These are phyloP conservation scores for Tamias sibiricus DNA, from an alignment of 2,113 vertebrate species.

Conservation along the genomic window DNA sequence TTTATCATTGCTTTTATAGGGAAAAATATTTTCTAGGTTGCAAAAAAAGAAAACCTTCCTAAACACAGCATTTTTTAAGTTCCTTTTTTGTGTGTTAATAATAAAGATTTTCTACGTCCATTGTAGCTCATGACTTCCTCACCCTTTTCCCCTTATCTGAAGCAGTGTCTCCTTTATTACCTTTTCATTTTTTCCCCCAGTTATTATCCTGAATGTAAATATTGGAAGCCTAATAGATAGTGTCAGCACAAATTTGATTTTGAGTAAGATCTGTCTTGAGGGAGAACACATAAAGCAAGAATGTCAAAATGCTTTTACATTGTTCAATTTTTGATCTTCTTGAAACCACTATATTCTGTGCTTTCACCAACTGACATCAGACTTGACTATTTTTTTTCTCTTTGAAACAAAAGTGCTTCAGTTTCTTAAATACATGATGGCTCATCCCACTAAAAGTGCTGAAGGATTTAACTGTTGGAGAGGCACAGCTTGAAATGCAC, in stretches of 20 bases:
- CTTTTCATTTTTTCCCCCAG: not conserved
- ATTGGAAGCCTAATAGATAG: not conserved
- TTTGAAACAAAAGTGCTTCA: conserved; percentile 45
- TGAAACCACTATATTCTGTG: not conserved
- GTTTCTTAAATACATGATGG: conserved; percentile 2
- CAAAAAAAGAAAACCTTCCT: not conserved
- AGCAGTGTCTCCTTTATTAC: not conserved
- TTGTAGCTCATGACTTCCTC: not conserved
- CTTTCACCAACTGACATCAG: conserved; percentile 3
- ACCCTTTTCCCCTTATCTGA: not conserved
- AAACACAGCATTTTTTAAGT: not conserved
- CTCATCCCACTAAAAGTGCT: conserved; percentile 29
- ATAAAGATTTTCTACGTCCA: not conserved
- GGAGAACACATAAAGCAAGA: not conserved
- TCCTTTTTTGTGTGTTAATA: not conserved
- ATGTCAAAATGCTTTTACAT: not conserved
- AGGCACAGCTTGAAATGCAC: conserved; percentile 50
- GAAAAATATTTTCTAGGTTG: conserved; percentile 29
- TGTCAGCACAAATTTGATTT: not conserved
- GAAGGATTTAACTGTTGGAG: conserved; percentile 51
- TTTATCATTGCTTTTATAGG: conserved; percentile 18
- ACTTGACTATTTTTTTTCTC: conserved; percentile 16
- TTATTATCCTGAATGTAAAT: conserved; percentile 41
- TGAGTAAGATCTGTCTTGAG: not conserved
- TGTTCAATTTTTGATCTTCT: not conserved